phyloP scores from a whole-genome alignment of 2,797 vertebrate genomes.

The Bufotes viridis region DNA sequence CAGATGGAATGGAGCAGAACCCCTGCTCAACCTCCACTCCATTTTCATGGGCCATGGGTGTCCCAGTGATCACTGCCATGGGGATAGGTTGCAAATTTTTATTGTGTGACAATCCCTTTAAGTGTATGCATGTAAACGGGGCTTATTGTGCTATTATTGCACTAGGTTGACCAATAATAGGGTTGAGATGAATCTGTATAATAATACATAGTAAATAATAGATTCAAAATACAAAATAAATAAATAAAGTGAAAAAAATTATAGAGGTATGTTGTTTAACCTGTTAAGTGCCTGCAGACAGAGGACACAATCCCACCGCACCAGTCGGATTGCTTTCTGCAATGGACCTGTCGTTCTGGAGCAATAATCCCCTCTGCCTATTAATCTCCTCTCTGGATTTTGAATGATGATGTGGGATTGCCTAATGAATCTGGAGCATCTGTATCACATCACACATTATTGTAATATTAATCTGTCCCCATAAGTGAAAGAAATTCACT shows the following conservation, averaged over 20 bases:
- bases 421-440: constrained; percentile 42
- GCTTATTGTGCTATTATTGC: too few relatives aligned
- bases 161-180: too few relatives aligned
- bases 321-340: background rate
- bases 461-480: constrained; percentile 22
- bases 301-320: background rate
- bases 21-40: too few relatives aligned
- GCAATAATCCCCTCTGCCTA: constrained; percentile 26
- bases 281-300: background rate
- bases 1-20: too few relatives aligned
- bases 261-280: background rate
- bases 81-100: too few relatives aligned
- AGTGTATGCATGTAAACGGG: too few relatives aligned
- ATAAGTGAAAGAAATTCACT: constrained; percentile 39
- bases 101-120: too few relatives aligned
- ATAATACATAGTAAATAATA: too few relatives aligned
- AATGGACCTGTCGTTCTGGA: constrained; percentile 9
- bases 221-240: background rate
- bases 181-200: too few relatives aligned
- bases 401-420: constrained; percentile 23
- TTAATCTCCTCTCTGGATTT: constrained; percentile 37
- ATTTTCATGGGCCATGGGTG: too few relatives aligned
- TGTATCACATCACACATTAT: constrained; percentile 24
- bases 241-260: background rate
- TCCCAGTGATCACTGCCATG: too few relatives aligned